phyloP scores from a whole-genome alignment of 2,888 invertebrate genomes.

The Drosophila acutilabella region DNA sequence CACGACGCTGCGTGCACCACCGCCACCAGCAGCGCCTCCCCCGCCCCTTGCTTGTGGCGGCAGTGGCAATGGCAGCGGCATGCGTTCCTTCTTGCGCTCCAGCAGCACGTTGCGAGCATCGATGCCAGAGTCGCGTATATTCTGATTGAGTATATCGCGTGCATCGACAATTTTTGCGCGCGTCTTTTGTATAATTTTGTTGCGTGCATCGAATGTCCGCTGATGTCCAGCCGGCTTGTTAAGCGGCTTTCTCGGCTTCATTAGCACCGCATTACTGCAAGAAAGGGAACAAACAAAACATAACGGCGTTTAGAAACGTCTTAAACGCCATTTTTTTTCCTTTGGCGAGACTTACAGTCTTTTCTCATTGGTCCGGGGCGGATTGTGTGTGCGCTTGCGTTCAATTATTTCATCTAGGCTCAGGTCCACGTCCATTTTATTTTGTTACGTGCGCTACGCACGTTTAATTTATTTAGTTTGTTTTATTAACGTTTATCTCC shows the following conservation, averaged over 20 bases:
- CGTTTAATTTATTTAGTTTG: background rate
- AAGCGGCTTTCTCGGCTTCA: constrained; percentile 50
- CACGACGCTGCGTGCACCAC: background rate
- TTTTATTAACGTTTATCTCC: background rate
- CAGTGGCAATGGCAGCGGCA: constrained; percentile 27
- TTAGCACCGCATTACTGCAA: constrained; percentile 25
- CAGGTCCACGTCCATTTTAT: constrained; percentile 58
- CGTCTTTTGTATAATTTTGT: constrained; percentile 92
- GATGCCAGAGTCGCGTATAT: constrained; percentile 88
- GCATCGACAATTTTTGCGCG: constrained; percentile 91
- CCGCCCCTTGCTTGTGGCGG: background rate
- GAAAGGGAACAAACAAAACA: background rate
- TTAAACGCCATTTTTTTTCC: constrained; percentile 62
- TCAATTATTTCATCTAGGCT: constrained; percentile 67
- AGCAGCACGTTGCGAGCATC: constrained; percentile 91
- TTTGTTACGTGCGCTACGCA: constrained; percentile 14
- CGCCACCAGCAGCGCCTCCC: background rate
- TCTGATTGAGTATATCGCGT: constrained; percentile 91
- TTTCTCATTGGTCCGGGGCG: constrained; percentile 49
- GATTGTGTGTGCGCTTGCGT: constrained; percentile 56
- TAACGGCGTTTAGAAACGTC: background rate
- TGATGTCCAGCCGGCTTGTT: constrained; percentile 40
- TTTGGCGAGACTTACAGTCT: constrained; percentile 55
- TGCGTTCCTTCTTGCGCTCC: constrained; percentile 83
- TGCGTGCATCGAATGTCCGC: constrained; percentile 88